phyloP scores from a whole-genome alignment of 2,888 invertebrate species.

The Anoplius nigerrimus region DNA sequence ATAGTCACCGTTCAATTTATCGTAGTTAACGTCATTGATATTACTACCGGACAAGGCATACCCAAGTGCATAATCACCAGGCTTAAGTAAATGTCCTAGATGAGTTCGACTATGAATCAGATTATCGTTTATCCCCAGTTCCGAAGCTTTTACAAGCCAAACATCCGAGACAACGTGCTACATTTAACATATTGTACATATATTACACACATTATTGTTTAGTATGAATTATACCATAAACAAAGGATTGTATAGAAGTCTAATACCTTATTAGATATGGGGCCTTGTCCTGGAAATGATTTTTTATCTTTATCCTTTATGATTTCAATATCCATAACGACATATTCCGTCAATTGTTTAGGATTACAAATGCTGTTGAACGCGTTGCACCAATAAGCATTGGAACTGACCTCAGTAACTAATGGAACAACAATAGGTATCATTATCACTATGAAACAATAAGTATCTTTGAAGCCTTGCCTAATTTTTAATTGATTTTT shows the following conservation, averaged over 20 bases:
- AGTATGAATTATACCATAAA: not conserved
- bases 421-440: no score
- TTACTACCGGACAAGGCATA: constrained; percentile 94
- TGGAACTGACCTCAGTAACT: constrained; percentile 91
- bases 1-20: constrained; percentile 82
- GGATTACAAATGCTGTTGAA: constrained; percentile 93
- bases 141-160: constrained; percentile 93
- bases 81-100: constrained; percentile 93
- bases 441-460: constrained; percentile 64
- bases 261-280: constrained; percentile 84
- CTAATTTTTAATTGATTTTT: not conserved
- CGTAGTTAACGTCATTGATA: constrained; percentile 92
- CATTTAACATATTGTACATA: constrained; percentile 2
- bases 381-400: constrained; percentile 89
- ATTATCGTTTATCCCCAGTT: constrained; percentile 88
- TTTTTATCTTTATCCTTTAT: constrained; percentile 85
- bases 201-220: constrained; percentile 15
- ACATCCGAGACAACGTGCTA: constrained; percentile 92
- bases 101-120: constrained; percentile 93
- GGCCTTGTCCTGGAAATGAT: constrained; percentile 91
- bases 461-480: not conserved
- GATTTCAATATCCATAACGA: constrained; percentile 95
- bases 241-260: not conserved
- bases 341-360: constrained; percentile 92
- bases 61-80: constrained; percentile 95